These are phyloP conservation scores for Micropoecilia bifurca DNA, from an alignment of 2,797 vertebrate species.

Conservation along the genomic window DNA sequence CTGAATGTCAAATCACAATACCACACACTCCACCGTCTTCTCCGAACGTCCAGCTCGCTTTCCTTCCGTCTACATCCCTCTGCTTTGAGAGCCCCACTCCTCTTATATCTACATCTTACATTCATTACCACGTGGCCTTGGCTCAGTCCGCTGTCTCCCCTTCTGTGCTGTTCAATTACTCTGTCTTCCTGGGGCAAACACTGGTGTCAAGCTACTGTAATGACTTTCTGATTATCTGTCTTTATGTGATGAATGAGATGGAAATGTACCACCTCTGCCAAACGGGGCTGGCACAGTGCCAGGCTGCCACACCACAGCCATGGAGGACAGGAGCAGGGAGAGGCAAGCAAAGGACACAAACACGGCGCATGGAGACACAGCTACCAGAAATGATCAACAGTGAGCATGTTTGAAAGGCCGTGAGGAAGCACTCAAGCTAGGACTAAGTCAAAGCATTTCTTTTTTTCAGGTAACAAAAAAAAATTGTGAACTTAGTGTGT, in stretches of 20 bases:
- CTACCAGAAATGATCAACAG: neutral
- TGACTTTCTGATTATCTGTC: conserved; percentile 99
- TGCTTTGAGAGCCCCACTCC: conserved; percentile 60
- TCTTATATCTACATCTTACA: conserved; percentile 89
- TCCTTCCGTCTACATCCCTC: conserved; percentile 45
- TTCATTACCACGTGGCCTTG: conserved; percentile 95
- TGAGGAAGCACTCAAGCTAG: neutral
- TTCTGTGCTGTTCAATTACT: conserved; percentile 95
- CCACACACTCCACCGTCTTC: conserved; percentile 34
- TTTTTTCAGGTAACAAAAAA: conserved; percentile 32
- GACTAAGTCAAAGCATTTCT: conserved; percentile 32
- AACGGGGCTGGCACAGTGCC: conserved; percentile 85
- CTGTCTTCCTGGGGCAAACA: conserved; percentile 89
- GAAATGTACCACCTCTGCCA: conserved; percentile 92
- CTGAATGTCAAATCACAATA: conserved; percentile 9
- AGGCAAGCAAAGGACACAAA: conserved; percentile 67
- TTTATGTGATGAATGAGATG: conserved; percentile 99
- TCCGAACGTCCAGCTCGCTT: conserved; percentile 45
- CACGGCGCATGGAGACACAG: conserved; percentile 52
- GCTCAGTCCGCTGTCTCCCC: conserved; percentile 82
- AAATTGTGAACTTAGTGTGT: conserved; percentile 56
- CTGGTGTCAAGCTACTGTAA: conserved; percentile 95
- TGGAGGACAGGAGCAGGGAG: conserved; percentile 44
- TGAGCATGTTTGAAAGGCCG: conserved; percentile 21
- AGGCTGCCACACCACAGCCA: conserved; percentile 79